phyloP scores from a whole-genome alignment of 2,888 invertebrate genomes.

The Dynastes maya region DNA sequence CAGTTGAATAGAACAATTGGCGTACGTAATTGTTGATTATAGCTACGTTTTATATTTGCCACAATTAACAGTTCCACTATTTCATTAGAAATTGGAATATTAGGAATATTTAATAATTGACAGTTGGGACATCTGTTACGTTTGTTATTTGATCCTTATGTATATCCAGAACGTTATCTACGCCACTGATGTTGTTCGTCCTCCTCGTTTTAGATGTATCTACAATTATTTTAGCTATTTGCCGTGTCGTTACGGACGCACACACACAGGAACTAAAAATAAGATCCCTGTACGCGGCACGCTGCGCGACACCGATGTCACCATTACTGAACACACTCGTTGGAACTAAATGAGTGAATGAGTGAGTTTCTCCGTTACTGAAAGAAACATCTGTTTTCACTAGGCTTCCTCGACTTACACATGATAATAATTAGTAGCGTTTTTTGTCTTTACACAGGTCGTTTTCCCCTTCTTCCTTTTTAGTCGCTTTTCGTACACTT shows the following conservation, averaged over 20 bases:
- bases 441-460: conserved; percentile 41
- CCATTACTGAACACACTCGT: conserved; percentile 44
- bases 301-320: conserved; percentile 41
- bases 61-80: too few relatives aligned
- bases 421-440: conserved; percentile 52
- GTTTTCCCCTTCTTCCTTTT: not conserved
- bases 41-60: too few relatives aligned
- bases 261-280: conserved; percentile 52
- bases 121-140: too few relatives aligned
- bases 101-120: too few relatives aligned
- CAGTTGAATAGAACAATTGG: too few relatives aligned
- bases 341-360: conserved; percentile 45
- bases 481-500: not conserved
- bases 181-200: conserved; percentile 18
- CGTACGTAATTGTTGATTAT: too few relatives aligned
- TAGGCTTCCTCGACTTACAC: conserved; percentile 50
- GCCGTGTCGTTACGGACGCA: conserved; percentile 48
- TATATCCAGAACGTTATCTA: not conserved
- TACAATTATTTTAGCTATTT: conserved; percentile 66
- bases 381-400: conserved; percentile 51
- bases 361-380: conserved; percentile 45
- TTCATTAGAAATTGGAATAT: too few relatives aligned
- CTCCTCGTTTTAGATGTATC: conserved; percentile 24
- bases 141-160: too few relatives aligned
- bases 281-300: conserved; percentile 51